phyloP scores from a whole-genome alignment of 2,888 invertebrate genomes.

The Keiferia lycopersicella region DNA sequence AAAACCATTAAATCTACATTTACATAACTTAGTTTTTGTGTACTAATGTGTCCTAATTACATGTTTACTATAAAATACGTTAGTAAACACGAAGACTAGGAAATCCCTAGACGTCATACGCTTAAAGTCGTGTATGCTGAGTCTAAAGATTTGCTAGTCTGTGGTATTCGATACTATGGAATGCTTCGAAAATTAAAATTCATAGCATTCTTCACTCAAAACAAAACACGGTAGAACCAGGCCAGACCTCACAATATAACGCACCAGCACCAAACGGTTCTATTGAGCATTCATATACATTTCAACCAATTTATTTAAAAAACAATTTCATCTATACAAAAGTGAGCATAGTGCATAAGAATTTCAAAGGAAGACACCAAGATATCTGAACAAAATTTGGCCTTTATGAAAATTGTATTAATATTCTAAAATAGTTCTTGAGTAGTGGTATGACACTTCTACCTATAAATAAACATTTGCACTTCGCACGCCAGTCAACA shows the following conservation, averaged over 20 bases:
- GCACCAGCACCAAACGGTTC: not conserved
- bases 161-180: conserved; percentile 1
- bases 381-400: conserved; percentile 22
- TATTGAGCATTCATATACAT: conserved; percentile 6
- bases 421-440: conserved; percentile 31
- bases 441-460: conserved; percentile 55
- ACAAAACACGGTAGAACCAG: conserved; percentile 1
- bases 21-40: not conserved
- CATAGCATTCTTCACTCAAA: conserved; percentile 9
- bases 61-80: not conserved
- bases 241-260: not conserved
- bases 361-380: conserved; percentile 19
- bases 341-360: conserved; percentile 47
- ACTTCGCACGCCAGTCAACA: conserved; percentile 53
- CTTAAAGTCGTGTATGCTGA: not conserved
- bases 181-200: not conserved
- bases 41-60: conserved; percentile 3
- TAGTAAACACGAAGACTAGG: not conserved
- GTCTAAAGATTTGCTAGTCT: not conserved
- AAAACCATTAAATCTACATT: no score
- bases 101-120: not conserved
- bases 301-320: not conserved
- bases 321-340: conserved; percentile 43
- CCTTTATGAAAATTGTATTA: conserved; percentile 19
- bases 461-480: conserved; percentile 44